These are phyloP conservation scores for Hydractinia echinata DNA, from an alignment of 30 jellyfish, hydroid and myxozoan species.

Conservation along the genomic window DNA sequence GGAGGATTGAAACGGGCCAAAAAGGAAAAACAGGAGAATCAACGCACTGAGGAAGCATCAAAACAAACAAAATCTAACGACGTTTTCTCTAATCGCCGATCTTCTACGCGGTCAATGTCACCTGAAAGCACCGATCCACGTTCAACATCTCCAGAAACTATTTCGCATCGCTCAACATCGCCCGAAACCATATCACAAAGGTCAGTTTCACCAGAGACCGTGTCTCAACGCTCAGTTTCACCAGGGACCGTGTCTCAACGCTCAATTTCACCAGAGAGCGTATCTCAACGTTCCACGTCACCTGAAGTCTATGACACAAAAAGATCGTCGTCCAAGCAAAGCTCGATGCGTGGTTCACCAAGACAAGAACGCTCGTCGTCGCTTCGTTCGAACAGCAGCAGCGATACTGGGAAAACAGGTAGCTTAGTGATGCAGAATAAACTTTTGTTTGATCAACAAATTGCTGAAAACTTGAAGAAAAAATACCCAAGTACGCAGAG, in stretches of 20 bases:
- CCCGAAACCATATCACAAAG: too few relatives aligned
- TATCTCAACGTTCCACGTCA: neutral
- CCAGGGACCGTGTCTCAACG: too few relatives aligned
- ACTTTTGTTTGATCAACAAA: slow-evolving; percentile 35
- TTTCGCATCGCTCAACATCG: neutral
- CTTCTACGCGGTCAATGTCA: too few relatives aligned
- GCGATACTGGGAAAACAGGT: slow-evolving; percentile 6
- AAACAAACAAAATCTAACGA: neutral
- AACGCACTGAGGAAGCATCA: neutral
- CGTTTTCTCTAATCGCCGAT: neutral
- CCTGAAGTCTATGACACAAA: neutral
- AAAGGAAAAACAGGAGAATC: neutral
- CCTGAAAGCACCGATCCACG: too few relatives aligned
- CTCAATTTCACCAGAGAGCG: too few relatives aligned
- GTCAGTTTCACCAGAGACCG: too few relatives aligned
- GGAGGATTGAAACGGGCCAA: neutral
- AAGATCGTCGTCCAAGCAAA: neutral
- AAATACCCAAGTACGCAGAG: slow-evolving; percentile 8
- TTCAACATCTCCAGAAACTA: too few relatives aligned
- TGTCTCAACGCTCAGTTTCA: too few relatives aligned
- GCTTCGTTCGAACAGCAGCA: slow-evolving; percentile 15
- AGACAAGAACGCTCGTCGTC: slow-evolving; percentile 2
- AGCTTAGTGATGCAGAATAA: slow-evolving; percentile 30
- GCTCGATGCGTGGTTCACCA: neutral
- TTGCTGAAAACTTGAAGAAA: slow-evolving; percentile 12